Percentiles rank a stretch among this genome's conserved stretches.
Conservation (phyloP, 2,888 invertebrate species). For the Branchellion lobata region DNA sequence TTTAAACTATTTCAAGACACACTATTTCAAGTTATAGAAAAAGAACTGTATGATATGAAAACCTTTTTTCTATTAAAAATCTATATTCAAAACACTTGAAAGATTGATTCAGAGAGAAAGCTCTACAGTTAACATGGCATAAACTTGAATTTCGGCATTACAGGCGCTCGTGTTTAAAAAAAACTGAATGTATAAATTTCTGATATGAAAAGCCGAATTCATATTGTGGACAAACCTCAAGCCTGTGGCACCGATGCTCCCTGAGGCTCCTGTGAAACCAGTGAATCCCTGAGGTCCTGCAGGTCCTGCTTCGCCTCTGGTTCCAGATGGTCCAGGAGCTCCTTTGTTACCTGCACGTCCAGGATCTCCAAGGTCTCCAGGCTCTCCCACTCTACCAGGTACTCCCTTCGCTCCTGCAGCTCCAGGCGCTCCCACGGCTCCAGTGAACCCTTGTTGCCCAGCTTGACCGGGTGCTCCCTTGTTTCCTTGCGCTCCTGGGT, state of each 20-base stretch:
- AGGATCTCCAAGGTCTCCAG: constrained; percentile 61
- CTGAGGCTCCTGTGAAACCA: constrained; percentile 35
- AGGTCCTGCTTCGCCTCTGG: constrained; percentile 35
- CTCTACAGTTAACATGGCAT: no score
- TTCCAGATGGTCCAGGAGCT: constrained; percentile 59
- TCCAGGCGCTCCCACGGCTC: not conserved
- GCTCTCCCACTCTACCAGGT: constrained; percentile 45
- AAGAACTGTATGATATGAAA: no score
- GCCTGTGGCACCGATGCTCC: constrained; percentile 38
- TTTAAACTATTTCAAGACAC: no score
- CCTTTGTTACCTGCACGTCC: constrained; percentile 56
- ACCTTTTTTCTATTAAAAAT: no score
- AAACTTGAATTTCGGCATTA: no score
- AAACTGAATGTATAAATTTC: no score
- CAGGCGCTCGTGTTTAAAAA: no score
- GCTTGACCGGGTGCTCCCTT: not conserved
- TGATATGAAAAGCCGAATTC: no score
- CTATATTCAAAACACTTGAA: no score
- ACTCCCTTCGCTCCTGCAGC: constrained; percentile 25
- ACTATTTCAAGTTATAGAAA: no score
- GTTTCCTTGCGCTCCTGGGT: not conserved
- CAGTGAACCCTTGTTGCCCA: not conserved
- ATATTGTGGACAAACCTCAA: no score
- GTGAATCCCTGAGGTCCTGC: constrained; percentile 42
- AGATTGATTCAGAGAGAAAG: no score